These are phyloP conservation scores for Mya arenaria DNA, from an alignment of 1,140 invertebrate species.

Conservation along the genomic window DNA sequence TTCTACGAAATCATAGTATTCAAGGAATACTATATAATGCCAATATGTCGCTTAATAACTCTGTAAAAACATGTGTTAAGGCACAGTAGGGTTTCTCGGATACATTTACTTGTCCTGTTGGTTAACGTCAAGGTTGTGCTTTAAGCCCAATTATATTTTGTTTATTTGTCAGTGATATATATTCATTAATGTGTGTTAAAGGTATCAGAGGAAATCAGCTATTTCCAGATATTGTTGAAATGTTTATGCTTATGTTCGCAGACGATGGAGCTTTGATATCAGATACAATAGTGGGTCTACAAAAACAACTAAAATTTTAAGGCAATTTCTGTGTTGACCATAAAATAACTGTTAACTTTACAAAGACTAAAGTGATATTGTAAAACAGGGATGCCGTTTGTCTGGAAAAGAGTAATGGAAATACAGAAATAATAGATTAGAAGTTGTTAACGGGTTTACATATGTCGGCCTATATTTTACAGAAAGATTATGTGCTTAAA, in stretches of 20 bases:
- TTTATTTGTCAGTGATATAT: conserved; percentile 39
- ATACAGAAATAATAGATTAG: background rate
- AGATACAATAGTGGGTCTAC: conserved; percentile 21
- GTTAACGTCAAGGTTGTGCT: background rate
- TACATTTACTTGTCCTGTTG: conserved; percentile 17
- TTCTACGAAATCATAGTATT: conserved; percentile 7
- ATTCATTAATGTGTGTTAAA: background rate
- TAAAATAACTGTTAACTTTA: conserved; percentile 24
- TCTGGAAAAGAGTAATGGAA: background rate
- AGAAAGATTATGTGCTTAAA: background rate
- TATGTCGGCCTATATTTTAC: conserved; percentile 20
- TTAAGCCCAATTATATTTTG: conserved; percentile 17
- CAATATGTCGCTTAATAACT: conserved; percentile 22
- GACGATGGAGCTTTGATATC: conserved; percentile 24
- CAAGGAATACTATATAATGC: conserved; percentile 5
- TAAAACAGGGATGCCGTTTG: background rate
- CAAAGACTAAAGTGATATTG: conserved; percentile 1
- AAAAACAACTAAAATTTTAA: conserved; percentile 2
- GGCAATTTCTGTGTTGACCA: background rate
- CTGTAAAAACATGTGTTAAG: conserved; percentile 5
- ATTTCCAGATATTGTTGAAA: background rate
- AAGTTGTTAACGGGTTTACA: conserved; percentile 14
- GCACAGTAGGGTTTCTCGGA: background rate
- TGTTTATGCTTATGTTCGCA: conserved; percentile 19
- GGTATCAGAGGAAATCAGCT: conserved; percentile 8